Conservation (phyloP, 2,797 vertebrate genomes). For the Enteromius afrohamiltoni region DNA sequence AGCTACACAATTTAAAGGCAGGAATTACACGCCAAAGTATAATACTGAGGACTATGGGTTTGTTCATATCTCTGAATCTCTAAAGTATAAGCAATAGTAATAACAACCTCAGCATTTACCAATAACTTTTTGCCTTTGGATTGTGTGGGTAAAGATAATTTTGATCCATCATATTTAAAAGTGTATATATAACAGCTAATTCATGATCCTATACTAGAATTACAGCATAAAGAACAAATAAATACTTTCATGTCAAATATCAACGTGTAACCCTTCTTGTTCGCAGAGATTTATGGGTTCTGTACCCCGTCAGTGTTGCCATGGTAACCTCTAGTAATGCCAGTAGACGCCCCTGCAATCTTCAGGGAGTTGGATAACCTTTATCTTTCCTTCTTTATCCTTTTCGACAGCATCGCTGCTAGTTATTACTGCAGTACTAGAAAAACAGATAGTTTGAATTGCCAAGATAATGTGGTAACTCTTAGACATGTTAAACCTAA, state of each 20-base stretch:
- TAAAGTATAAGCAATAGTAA: not conserved
- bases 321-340: conserved; percentile 70
- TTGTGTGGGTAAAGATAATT: not conserved
- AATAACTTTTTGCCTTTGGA: not conserved
- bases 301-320: conserved; percentile 70
- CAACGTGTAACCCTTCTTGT: not conserved
- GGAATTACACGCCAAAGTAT: not conserved
- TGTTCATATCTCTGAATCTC: not conserved
- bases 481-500: not conserved
- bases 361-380: conserved; percentile 61
- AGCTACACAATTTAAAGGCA: not conserved
- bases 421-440: conserved; percentile 7
- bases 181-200: not conserved
- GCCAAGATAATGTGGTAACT: not conserved
- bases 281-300: conserved; percentile 36
- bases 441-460: not conserved
- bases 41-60: not conserved
- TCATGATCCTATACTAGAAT: not conserved
- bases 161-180: not conserved
- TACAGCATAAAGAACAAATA: not conserved
- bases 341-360: conserved; percentile 54
- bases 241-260: not conserved
- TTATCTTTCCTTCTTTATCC: conserved; percentile 40
- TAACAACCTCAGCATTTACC: not conserved
- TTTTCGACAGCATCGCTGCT: conserved; percentile 18